Percentiles rank a stretch among this genome's conserved stretches.
Evolutionary conservation across 2,888 invertebrate genomes (phyloP).

Genomic region (Habrosyne pyritoides): DNA sequence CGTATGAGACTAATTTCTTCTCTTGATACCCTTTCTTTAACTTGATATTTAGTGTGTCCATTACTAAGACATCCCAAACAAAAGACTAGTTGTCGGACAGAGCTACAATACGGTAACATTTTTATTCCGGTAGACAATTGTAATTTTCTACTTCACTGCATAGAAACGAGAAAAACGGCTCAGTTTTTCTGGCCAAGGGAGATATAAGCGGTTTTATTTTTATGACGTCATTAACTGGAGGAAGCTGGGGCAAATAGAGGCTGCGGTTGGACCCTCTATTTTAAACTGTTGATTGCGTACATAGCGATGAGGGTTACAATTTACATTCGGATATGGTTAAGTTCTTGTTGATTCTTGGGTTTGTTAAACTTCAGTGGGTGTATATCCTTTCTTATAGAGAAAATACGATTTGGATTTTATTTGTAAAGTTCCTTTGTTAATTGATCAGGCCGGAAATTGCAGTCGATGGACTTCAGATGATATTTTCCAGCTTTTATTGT

Average conservation of each 20-base stretch:
- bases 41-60: constrained; percentile 18
- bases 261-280: constrained; percentile 63
- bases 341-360: constrained; percentile 33
- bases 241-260: constrained; percentile 68
- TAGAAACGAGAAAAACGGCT: constrained; percentile 52
- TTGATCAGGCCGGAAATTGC: no score
- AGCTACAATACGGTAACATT: neutral
- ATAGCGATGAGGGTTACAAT: constrained; percentile 37
- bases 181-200: constrained; percentile 59
- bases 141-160: constrained; percentile 71
- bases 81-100: neutral
- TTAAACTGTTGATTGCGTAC: constrained; percentile 67
- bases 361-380: constrained; percentile 18
- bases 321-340: constrained; percentile 21
- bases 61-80: neutral
- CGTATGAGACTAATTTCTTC: no score
- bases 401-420: no score
- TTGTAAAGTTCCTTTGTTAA: no score
- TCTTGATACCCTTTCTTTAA: constrained; percentile 38
- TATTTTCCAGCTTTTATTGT: no score
- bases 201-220: constrained; percentile 65
- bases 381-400: neutral
- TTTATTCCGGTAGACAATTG: constrained; percentile 43
- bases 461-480: no score
- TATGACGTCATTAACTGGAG: constrained; percentile 77